Percentiles rank a stretch among this genome's conserved stretches.
Evolutionary conservation across 2,888 invertebrate genomes (phyloP).

Genomic region (Chymomyza fuscimana): DNA sequence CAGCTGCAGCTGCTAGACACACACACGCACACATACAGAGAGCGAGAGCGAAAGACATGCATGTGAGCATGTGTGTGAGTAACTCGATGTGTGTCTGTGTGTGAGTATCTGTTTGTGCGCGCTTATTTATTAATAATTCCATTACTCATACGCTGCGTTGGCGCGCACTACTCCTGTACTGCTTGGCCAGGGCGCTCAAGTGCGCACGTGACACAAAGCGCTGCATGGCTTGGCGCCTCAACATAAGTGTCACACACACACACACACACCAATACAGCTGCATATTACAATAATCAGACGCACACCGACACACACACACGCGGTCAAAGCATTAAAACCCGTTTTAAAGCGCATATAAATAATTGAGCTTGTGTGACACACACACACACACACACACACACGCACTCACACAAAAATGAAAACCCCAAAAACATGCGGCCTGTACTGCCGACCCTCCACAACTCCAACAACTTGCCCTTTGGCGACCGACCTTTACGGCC

Average conservation of each 20-base stretch:
- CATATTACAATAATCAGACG: conserved; percentile 27
- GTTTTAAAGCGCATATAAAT: conserved; percentile 11
- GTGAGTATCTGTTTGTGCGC: conserved; percentile 12
- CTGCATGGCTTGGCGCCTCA: neutral
- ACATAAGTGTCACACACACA: neutral
- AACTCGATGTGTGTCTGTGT: neutral
- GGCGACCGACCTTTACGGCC: neutral
- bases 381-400: too few relatives aligned
- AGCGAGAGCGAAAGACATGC: neutral
- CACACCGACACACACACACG: neutral
- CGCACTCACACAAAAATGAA: too few relatives aligned
- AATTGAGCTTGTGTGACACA: neutral
- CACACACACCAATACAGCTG: neutral
- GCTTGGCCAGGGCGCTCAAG: conserved; percentile 54
- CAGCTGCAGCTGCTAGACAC: neutral
- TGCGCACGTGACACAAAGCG: conserved; percentile 66
- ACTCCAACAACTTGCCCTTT: neutral
- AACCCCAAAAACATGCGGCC: too few relatives aligned
- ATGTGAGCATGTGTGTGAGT: conserved; percentile 19
- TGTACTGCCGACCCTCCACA: neutral
- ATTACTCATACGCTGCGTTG: conserved; percentile 65
- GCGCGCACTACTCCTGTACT: conserved; percentile 14
- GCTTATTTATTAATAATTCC: conserved; percentile 66
- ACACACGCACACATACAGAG: too few relatives aligned
- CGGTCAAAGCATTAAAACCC: conserved; percentile 27